Evolutionary conservation across 37 sponge, comb jelly and placozoan genomes (phyloP), one percentile per base, ranked within the genome.

Genomic region (Ianthella basta): DNA sequence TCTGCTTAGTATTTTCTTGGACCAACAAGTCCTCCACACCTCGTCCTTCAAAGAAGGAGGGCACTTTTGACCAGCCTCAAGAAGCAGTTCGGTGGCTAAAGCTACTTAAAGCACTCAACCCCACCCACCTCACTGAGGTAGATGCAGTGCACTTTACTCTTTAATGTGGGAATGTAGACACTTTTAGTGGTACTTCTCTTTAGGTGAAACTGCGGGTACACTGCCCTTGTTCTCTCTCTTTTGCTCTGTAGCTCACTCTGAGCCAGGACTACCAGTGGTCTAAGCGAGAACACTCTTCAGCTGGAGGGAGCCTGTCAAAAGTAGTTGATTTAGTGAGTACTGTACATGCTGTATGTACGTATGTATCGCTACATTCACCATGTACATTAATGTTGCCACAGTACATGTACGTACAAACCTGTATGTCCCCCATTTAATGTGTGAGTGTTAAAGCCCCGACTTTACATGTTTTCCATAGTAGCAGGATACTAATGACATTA

Each of bases 71-170:
- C 59, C 87, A 83, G 24, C 93, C 93, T 5, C 29, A 83, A 5
- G 87, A 88, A 60, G 82, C 93, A 50, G 20, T 41, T 27, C 18
- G 34, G 18, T 92, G 89, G 92, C 82, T 92, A 38, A 88, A 83
- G 54, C 82, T 65, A 61, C 82, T 92, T 72, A 85, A 78, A 83
- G 16, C 84, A 37, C 20, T 73, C 16, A 92, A 92, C 77, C 32
- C 79, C 20, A 36, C 72, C 4, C 38, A 82, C 39, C 57, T 88
- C 21, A 57, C 44, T 24, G 29, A 86, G 59, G 92, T 91, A 82
- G n/a, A n/a, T n/a, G n/a, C n/a, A n/a, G n/a, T n/a, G n/a, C n/a
- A n/a, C n/a, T n/a, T n/a, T 53, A 44, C 3, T 39, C n/a, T 56
- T 14, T 55, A 27, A 0, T 40, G 67, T 82, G 20, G n/a, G 57